These are phyloP conservation scores for Athene noctua DNA, from an alignment of 2,113 vertebrate genomes.

Conservation along the genomic window DNA sequence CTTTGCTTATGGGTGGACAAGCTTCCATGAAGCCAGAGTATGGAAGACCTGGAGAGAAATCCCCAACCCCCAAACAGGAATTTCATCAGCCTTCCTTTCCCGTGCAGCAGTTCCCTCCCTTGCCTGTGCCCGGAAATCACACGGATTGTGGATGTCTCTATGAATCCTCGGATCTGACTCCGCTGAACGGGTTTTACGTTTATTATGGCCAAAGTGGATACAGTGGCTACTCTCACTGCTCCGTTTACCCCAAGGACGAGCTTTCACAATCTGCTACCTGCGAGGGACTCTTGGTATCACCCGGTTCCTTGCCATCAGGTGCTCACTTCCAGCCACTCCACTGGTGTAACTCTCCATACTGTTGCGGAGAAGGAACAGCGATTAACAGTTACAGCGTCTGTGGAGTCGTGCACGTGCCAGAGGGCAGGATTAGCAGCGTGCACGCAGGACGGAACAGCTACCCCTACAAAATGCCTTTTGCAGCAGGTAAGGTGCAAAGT, in stretches of 20 bases:
- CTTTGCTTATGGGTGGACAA: slow-evolving; percentile 88
- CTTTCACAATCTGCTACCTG: slow-evolving; percentile 73
- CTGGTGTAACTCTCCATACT: slow-evolving; percentile 86
- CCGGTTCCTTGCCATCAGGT: slow-evolving; percentile 79
- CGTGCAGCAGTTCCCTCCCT: slow-evolving; percentile 74
- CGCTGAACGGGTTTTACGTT: slow-evolving; percentile 72
- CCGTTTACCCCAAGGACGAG: slow-evolving; percentile 80
- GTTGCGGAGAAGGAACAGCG: slow-evolving; percentile 83
- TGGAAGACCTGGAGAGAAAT: slow-evolving; percentile 81
- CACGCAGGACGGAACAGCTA: slow-evolving; percentile 79
- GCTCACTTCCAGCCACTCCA: slow-evolving; percentile 82
- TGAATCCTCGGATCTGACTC: slow-evolving; percentile 69
- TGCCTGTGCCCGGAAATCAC: slow-evolving; percentile 81
- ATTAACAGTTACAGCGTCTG: slow-evolving; percentile 82
- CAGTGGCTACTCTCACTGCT: slow-evolving; percentile 74
- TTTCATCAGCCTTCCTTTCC: slow-evolving; percentile 85
- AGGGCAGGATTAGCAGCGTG: slow-evolving; percentile 78
- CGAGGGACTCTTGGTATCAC: slow-evolving; percentile 82
- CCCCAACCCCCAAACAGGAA: slow-evolving; percentile 87
- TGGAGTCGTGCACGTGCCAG: slow-evolving; percentile 79
- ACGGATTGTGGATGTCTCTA: slow-evolving; percentile 74
- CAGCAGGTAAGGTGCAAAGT: slow-evolving; percentile 81
- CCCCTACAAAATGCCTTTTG: slow-evolving; percentile 85
- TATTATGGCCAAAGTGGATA: slow-evolving; percentile 78
- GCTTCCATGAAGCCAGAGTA: slow-evolving; percentile 83